phyloP scores from a whole-genome alignment of 1,140 invertebrate genomes.

The Metaphire vulgaris region DNA sequence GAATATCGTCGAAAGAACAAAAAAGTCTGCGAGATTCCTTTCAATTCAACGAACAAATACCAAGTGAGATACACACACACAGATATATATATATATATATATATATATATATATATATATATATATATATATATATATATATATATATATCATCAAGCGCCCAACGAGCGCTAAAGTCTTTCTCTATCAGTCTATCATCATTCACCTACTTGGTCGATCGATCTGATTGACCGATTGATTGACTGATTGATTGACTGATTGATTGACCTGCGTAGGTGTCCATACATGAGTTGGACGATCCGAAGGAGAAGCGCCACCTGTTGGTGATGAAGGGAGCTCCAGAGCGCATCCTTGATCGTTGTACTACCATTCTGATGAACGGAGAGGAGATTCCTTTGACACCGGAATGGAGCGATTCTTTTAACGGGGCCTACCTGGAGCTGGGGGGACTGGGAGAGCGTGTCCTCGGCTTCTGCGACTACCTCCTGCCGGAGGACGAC shows the following conservation, averaged over 20 bases:
- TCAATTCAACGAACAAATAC: too few relatives aligned
- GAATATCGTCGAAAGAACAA: constrained; percentile 82
- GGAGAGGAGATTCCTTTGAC: constrained; percentile 67
- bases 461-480: constrained; percentile 93
- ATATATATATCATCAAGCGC: too few relatives aligned
- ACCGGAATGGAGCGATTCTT: constrained; percentile 23
- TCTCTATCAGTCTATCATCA: too few relatives aligned
- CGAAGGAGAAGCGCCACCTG: constrained; percentile 74
- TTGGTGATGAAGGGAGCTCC: constrained; percentile 99
- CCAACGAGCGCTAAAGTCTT: too few relatives aligned
- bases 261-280: constrained; percentile 57
- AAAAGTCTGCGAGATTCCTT: too few relatives aligned
- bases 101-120: too few relatives aligned
- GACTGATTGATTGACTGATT: too few relatives aligned
- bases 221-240: too few relatives aligned
- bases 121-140: too few relatives aligned
- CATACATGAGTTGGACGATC: constrained; percentile 80
- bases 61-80: constrained; percentile 60
- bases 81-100: too few relatives aligned
- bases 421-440: constrained; percentile 77
- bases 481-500: constrained; percentile 78
- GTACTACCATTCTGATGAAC: constrained; percentile 90
- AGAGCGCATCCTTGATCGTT: constrained; percentile 93
- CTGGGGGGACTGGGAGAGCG: constrained; percentile 73
- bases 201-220: too few relatives aligned